phyloP scores from a whole-genome alignment of 2,797 vertebrate genomes.

The Rousettus madagascariensis region DNA sequence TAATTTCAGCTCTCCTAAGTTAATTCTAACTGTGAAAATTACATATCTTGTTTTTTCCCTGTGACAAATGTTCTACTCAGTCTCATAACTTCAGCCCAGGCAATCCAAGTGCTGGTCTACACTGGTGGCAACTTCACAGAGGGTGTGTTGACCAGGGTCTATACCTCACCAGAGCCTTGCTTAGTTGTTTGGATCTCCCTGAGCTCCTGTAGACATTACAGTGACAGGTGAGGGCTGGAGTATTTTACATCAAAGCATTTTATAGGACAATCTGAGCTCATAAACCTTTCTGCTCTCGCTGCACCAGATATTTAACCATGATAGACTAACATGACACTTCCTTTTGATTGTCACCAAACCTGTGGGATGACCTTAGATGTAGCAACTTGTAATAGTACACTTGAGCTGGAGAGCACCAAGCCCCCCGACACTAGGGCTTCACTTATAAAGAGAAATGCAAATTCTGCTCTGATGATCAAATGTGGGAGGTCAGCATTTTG shows the following conservation, averaged over 20 bases:
- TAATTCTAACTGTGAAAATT: conserved; percentile 76
- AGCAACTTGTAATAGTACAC: neutral
- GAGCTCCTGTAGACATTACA: conserved; percentile 30
- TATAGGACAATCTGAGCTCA: neutral
- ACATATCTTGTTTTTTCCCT: neutral
- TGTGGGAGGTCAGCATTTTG: neutral
- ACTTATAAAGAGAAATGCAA: neutral
- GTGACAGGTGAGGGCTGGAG: neutral
- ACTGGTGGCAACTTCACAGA: neutral
- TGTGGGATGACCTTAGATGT: no score
- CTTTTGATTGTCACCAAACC: neutral
- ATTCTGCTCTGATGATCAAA: neutral
- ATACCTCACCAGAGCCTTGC: neutral
- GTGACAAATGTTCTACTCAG: neutral
- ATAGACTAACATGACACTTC: neutral
- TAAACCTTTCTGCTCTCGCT: conserved; percentile 11
- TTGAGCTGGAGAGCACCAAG: neutral
- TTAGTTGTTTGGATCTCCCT: conserved; percentile 10
- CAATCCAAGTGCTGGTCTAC: neutral
- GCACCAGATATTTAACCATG: neutral
- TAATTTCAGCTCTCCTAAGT: conserved; percentile 66
- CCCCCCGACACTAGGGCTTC: neutral
- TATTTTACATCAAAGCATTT: neutral
- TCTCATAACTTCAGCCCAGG: neutral
- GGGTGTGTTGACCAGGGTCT: neutral